Base-by-base conservation (phyloP, 2,888 invertebrate genomes). In the Ischnura elegans region DNA sequence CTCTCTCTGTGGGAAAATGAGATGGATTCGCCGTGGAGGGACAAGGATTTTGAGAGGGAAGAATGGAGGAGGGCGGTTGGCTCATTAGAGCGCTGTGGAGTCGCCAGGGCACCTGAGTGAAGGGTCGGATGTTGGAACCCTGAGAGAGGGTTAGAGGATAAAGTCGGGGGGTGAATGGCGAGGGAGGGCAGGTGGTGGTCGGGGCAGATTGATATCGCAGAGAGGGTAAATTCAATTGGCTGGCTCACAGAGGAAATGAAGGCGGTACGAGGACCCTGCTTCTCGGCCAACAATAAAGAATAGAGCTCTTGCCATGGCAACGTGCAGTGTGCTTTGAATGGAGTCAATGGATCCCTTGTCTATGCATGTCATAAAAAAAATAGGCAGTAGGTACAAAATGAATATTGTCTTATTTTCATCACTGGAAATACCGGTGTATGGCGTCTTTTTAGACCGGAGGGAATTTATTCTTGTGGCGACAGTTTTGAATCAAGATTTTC, bases 21-120 rank as follows among this genome's bases (percentile, higher is more conserved):
- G 87, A 87, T 55, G 87, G 87, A 87, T 87, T 87, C 25, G 19
- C 36, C 87, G 13, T 42, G 55, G 51, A 55, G 43, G 10, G 29
- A 36, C 76, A 36, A 13, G 36, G 76, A 36, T 76, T 76, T 25
- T 36, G 36, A 76, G 76, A 10, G 1, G 29, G 29, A 10, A 25
- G 76, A 36, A 36, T 55, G 55, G 86, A 25, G 13, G 21, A 21
- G 86, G 86, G n/a, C 43, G 61, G 8, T 45, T 10, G 90, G 42
- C 61, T 90, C 90, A 90, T 90, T 90, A 90, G 43, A 42, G 90
- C 51, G 51, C 61, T 10, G 90, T n/a, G 43, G 90, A 45, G 42
- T 55, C 42, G 51, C 55, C 25, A 43, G 87, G 36, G 55, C 61
- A 42, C 61, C 61, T 61, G 25, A 61, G 42, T 55, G 87, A 55